A percentile compares a stretch with the other conserved stretches of the same genome.
These are phyloP conservation scores for Hydropsyche betteni DNA, from an alignment of 2,888 invertebrate species.

Conservation along the genomic window DNA sequence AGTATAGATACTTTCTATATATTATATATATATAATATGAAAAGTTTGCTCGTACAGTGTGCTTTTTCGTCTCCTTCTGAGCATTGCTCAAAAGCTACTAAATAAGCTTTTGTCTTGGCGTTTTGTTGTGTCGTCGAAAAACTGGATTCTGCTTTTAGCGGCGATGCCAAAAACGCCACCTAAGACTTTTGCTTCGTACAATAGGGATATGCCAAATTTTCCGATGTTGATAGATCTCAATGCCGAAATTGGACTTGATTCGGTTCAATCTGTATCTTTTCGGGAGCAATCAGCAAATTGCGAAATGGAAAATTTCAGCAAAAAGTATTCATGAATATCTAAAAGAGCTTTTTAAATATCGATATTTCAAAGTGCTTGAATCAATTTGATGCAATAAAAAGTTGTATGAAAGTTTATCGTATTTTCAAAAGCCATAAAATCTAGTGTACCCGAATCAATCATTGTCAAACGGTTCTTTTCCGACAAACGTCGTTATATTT, in stretches of 20 bases:
- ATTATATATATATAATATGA: no score
- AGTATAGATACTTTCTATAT: no score
- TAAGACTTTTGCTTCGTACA: background rate
- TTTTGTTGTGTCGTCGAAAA: constrained; percentile 7
- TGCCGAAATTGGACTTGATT: no score
- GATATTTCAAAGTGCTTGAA: no score
- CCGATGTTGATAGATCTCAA: no score
- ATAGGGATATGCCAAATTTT: background rate
- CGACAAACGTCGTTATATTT: background rate
- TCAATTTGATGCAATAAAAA: no score
- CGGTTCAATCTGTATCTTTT: no score
- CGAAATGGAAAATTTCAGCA: no score
- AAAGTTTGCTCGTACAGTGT: no score
- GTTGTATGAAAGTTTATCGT: background rate
- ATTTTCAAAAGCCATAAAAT: background rate
- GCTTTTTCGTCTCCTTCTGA: constrained; percentile 3
- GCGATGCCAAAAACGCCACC: constrained; percentile 11
- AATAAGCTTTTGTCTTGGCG: constrained; percentile 22
- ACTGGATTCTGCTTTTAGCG: constrained; percentile 15
- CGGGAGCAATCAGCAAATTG: no score
- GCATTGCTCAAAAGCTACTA: constrained; percentile 9
- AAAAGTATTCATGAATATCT: no score
- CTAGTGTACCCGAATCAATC: constrained; percentile 5
- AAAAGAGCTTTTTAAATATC: no score
- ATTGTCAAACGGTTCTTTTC: background rate